Evolutionary conservation across 1,140 invertebrate genomes (phyloP), one percentile per base, ranked within the genome.

Genomic region (Stenopsyche tienmushanensis): DNA sequence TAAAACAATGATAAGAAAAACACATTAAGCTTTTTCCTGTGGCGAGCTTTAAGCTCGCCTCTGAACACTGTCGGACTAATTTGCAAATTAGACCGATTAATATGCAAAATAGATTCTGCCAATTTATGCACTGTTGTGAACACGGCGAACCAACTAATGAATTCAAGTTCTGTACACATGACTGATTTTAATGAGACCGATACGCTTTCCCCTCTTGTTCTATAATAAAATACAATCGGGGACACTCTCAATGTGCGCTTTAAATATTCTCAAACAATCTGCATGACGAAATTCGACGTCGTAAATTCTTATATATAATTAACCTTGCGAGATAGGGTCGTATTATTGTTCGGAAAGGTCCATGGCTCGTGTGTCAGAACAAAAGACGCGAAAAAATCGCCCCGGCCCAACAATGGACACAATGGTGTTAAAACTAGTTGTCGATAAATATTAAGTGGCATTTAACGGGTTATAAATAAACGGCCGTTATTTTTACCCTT

Each of bases 71-170:
- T 13, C 15, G 21, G 25, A 52, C 49, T 52, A 52, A 52, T 52
- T 52, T 52, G 49, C 18, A 52, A 52, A 52, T 5, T 17, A 23
- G 49, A 52, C n/a, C 49, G 25, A 52, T 52, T 52, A 52, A 2
- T 52, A 52, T 52, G 49, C 18, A 52, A 52, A 52, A 52, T 52
- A 20, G 49, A 52, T 52, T 52, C 49, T 5, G 49, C 18, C 18
- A 18, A 52, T 20, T 34, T 34, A 34, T 34, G 7, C 25, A 52
- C 21, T 52, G 7, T 20, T 17, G n/a, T n/a, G 20, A 52, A 34
- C 13, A 34, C n/a, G n/a, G n/a, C n/a, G n/a, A 13, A 34, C 29
- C 13, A 13, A 13, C 29, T 34, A 34, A 34, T 34, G 29, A 34
- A 34, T 34, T 34, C 29, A 34, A 34, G 29, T 34, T 13, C 29